phyloP scores from a whole-genome alignment of 1,140 invertebrate species.

The Cotesia vestalis region DNA sequence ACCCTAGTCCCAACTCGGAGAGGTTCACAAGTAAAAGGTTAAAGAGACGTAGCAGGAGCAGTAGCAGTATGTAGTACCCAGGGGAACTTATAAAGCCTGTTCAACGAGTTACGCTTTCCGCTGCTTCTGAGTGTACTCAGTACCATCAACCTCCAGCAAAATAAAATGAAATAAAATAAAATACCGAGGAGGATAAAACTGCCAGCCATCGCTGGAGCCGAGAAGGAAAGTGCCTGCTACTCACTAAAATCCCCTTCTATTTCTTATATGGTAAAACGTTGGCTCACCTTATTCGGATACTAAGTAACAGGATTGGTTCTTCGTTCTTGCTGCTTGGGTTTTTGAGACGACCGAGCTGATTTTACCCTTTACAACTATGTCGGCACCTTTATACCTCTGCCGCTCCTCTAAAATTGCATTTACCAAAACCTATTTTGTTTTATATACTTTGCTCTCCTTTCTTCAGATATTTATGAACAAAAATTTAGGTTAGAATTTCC shows the following conservation, averaged over 20 bases:
- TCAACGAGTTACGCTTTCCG: conserved; percentile 25
- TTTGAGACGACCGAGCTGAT: conserved; percentile 27
- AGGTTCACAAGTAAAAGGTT: conserved; percentile 17
- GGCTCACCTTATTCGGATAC: not conserved
- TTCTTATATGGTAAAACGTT: conserved; percentile 10
- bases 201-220: not conserved
- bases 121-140: too few species aligned
- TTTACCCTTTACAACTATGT: conserved; percentile 24
- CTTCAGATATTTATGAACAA: not conserved
- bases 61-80: conserved; percentile 19
- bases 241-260: conserved; percentile 9
- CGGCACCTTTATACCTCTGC: conserved; percentile 21
- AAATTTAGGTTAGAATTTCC: too few species aligned
- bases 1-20: too few species aligned
- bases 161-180: not conserved
- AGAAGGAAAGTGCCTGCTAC: not conserved
- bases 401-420: conserved; percentile 29
- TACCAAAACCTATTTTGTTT: conserved; percentile 20
- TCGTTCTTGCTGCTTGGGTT: not conserved
- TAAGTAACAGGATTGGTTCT: conserved; percentile 31
- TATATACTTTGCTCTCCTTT: not conserved
- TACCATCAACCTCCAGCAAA: not conserved
- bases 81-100: conserved; percentile 34
- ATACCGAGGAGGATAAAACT: too few species aligned
- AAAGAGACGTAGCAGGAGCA: conserved; percentile 9